Conservation (phyloP, 1,140 invertebrate genomes). For the Drosophila varians region DNA sequence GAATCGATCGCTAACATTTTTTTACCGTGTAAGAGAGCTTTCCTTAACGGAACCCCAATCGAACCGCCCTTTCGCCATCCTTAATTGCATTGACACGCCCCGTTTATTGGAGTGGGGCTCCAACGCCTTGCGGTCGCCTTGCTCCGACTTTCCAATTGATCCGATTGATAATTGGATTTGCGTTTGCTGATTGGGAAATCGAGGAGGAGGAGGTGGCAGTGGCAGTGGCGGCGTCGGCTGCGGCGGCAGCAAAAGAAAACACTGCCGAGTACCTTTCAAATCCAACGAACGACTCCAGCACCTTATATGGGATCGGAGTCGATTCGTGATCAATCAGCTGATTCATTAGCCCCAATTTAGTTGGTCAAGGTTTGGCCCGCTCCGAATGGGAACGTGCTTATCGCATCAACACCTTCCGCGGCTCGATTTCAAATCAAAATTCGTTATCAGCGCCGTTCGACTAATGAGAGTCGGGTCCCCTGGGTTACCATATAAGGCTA, state of each 20-base stretch:
- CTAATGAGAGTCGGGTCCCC: slow-evolving; percentile 20
- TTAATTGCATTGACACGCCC: slow-evolving; percentile 60
- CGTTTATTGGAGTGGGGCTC: slow-evolving; percentile 51
- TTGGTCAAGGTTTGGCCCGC: slow-evolving; percentile 63
- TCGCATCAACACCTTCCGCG: slow-evolving; percentile 41
- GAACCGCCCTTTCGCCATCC: slow-evolving; percentile 37
- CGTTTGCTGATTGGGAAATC: slow-evolving; percentile 45
- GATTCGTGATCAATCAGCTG: slow-evolving; percentile 56
- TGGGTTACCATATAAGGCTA: slow-evolving; percentile 16
- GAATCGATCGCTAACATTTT: no score
- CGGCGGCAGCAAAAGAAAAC: slow-evolving; percentile 14
- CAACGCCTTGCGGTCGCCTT: slow-evolving; percentile 35
- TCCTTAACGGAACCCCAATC: slow-evolving; percentile 29
- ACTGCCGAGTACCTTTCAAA: slow-evolving; percentile 33
- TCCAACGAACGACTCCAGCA: slow-evolving; percentile 4
- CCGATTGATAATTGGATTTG: slow-evolving; percentile 71
- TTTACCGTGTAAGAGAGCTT: slow-evolving; percentile 3
- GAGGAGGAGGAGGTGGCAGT: neutral
- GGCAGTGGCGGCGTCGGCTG: neutral
- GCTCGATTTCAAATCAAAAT: slow-evolving; percentile 30
- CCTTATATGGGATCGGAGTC: slow-evolving; percentile 27
- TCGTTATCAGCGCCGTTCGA: slow-evolving; percentile 27
- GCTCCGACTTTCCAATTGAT: slow-evolving; percentile 67
- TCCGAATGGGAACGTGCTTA: slow-evolving; percentile 49
- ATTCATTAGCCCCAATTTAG: slow-evolving; percentile 60